A percentile compares a stretch with the other conserved stretches of the same genome.
These are phyloP conservation scores for Pelodiscus sinensis DNA, from an alignment of 2,113 vertebrate species.

Conservation along the genomic window DNA sequence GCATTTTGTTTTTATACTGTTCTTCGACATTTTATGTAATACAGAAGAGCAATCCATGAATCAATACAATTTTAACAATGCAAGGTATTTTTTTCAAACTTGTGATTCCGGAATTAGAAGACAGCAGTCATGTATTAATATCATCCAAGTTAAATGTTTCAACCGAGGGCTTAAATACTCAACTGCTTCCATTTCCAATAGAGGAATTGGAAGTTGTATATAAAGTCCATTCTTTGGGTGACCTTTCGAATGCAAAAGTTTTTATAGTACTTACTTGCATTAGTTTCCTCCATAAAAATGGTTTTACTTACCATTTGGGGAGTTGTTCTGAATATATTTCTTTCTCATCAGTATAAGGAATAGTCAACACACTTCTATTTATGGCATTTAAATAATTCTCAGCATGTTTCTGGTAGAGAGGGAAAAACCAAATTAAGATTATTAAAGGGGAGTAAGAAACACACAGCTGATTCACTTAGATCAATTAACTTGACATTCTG, in stretches of 20 bases:
- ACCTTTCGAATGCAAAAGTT: not conserved
- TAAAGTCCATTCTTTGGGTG: not conserved
- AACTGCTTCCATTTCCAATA: not conserved
- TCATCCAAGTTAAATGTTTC: not conserved
- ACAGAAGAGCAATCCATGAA: not conserved
- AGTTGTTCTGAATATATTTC: conserved; percentile 17
- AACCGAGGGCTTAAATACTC: not conserved
- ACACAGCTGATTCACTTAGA: conserved; percentile 14
- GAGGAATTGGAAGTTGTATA: not conserved
- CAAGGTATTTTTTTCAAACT: not conserved
- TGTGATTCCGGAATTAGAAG: not conserved
- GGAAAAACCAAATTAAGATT: conserved; percentile 35
- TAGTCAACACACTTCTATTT: conserved; percentile 76
- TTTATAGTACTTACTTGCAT: not conserved
- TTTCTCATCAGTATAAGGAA: conserved; percentile 68
- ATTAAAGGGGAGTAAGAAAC: not conserved
- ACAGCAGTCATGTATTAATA: not conserved
- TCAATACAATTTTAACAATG: not conserved
- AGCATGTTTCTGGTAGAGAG: conserved; percentile 78
- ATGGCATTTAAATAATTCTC: conserved; percentile 80
- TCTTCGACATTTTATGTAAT: not conserved
- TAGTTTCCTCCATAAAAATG: conserved; percentile 14
- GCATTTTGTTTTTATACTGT: rapidly evolving
- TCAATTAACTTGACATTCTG: conserved; percentile 10
- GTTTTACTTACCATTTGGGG: conserved; percentile 75